phyloP scores from a whole-genome alignment of 1,140 invertebrate genomes.

The Pogonomyrmex californicus region DNA sequence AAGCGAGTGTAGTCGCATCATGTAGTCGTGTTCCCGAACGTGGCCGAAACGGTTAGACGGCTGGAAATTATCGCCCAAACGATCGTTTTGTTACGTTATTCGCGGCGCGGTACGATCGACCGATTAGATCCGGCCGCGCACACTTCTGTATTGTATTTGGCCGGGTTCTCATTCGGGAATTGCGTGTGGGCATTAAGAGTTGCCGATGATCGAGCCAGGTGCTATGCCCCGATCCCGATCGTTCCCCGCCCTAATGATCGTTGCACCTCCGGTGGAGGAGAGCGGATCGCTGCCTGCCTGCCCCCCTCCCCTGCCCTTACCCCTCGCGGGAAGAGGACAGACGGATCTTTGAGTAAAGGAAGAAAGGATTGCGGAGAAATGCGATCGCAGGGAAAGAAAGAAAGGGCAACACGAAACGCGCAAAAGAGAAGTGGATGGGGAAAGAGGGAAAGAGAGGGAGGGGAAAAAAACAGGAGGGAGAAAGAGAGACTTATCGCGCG shows the following conservation, averaged over 20 bases:
- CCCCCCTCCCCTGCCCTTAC: no score
- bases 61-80: conserved; percentile 51
- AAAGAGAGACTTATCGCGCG: conserved; percentile 26
- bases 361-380: conserved; percentile 37
- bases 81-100: conserved; percentile 43
- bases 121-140: conserved; percentile 64
- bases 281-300: conserved; percentile 28
- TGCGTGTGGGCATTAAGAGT: conserved; percentile 71
- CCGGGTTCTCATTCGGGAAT: conserved; percentile 65
- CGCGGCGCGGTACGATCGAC: conserved; percentile 60
- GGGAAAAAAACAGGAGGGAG: not conserved
- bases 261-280: conserved; percentile 39
- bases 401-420: conserved; percentile 6
- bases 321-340: conserved; percentile 13
- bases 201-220: conserved; percentile 75
- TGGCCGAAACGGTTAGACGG: conserved; percentile 32
- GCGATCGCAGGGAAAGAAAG: not conserved
- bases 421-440: not conserved
- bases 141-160: conserved; percentile 47
- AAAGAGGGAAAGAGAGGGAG: no score
- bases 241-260: conserved; percentile 76
- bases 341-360: conserved; percentile 20
- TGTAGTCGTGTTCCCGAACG: not conserved
- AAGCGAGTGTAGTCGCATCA: conserved; percentile 14
- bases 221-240: conserved; percentile 70